phyloP scores from a whole-genome alignment of 1,140 invertebrate species.

The Atta colombica region DNA sequence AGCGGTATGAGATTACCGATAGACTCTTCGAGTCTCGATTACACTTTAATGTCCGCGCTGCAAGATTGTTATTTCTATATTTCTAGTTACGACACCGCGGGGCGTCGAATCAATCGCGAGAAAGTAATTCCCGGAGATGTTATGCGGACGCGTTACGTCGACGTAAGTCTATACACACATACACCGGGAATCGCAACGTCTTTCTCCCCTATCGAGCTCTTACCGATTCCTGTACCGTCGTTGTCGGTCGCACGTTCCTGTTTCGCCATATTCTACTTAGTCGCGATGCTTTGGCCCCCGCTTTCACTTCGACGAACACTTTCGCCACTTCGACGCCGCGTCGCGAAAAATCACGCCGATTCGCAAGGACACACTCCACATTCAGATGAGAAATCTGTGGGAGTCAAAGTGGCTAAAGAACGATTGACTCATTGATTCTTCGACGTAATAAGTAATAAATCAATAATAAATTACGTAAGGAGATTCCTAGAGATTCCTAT shows the following conservation, averaged over 20 bases:
- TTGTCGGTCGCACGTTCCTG: constrained; percentile 19
- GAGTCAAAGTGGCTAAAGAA: neutral
- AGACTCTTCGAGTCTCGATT: neutral
- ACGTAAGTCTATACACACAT: constrained; percentile 11
- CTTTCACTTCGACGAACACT: constrained; percentile 75
- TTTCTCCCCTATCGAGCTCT: constrained; percentile 25
- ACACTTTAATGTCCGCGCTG: neutral
- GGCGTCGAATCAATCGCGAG: constrained; percentile 24
- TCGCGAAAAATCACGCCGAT: constrained; percentile 50
- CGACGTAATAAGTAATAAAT: neutral
- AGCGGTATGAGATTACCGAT: neutral
- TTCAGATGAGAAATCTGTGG: neutral
- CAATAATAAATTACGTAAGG: constrained; percentile 2
- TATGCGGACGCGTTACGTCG: constrained; percentile 55
- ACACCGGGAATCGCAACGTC: constrained; percentile 36
- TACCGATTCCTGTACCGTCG: constrained; percentile 19
- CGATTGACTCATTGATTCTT: neutral
- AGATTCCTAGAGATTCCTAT: neutral
- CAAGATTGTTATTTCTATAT: constrained; percentile 14
- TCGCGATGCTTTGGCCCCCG: constrained; percentile 49
- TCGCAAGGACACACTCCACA: constrained; percentile 17
- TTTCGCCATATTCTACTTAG: constrained; percentile 57
- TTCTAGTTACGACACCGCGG: neutral
- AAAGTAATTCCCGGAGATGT: constrained; percentile 52
- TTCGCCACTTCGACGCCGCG: constrained; percentile 66